These are phyloP conservation scores for Dilophus febrilis DNA, from an alignment of 2,888 invertebrate species.

Conservation along the genomic window DNA sequence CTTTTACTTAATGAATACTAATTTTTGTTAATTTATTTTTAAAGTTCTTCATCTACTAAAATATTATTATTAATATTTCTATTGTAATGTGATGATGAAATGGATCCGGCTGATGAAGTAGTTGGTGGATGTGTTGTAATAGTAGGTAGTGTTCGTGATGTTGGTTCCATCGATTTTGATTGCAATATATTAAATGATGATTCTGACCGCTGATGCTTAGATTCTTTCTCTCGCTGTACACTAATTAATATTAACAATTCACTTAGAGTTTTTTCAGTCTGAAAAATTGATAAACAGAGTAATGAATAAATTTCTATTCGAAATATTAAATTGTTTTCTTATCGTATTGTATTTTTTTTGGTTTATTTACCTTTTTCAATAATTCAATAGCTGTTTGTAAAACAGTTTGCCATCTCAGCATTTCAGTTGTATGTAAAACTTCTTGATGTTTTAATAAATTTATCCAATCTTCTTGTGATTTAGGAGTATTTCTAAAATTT, in stretches of 20 bases:
- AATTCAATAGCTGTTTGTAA: conserved; percentile 52
- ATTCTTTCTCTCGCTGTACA: conserved; percentile 6
- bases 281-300: conserved; percentile 16
- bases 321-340: neutral
- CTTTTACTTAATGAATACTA: too few relatives aligned
- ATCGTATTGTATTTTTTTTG: too few relatives aligned
- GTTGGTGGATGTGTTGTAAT: too few relatives aligned
- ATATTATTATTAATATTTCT: too few relatives aligned
- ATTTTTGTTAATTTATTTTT: too few relatives aligned
- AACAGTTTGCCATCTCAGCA: conserved; percentile 66
- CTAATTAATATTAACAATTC: conserved; percentile 47
- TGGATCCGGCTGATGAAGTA: too few relatives aligned
- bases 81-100: too few relatives aligned
- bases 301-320: neutral
- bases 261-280: conserved; percentile 64
- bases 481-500: conserved; percentile 56
- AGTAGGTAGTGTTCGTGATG: too few relatives aligned
- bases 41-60: too few relatives aligned
- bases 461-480: conserved; percentile 68
- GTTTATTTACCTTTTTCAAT: conserved; percentile 47
- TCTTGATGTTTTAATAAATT: conserved; percentile 64
- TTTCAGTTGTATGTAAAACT: conserved; percentile 59
- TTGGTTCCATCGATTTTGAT: too few relatives aligned
- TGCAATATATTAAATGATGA: too few relatives aligned
- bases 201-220: too few relatives aligned